Percentiles rank a stretch among this genome's conserved stretches.
These are phyloP conservation scores for Mus pahari DNA, from an alignment of 2,113 vertebrate species.

Conservation along the genomic window DNA sequence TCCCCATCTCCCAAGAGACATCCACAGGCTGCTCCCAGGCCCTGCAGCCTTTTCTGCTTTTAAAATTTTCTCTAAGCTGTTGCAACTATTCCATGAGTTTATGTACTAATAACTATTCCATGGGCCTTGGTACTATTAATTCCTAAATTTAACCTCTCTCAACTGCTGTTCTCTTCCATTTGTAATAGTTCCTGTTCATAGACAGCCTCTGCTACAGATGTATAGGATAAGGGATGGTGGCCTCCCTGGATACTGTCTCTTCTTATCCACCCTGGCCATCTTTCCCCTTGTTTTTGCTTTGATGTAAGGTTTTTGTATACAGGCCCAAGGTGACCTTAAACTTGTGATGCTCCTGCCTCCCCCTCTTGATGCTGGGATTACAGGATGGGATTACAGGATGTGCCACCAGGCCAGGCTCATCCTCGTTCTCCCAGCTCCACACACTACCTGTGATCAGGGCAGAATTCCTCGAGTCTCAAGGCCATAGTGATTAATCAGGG, in stretches of 20 bases:
- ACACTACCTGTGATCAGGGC: not conserved
- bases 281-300: not conserved
- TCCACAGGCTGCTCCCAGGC: slow-evolving; percentile 53
- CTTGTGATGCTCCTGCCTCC: not conserved
- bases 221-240: not conserved
- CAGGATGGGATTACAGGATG: not conserved
- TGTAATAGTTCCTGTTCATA: not conserved
- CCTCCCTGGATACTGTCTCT: not conserved
- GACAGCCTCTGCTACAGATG: too few relatives aligned
- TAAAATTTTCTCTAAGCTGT: slow-evolving; percentile 44
- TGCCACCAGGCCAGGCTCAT: not conserved
- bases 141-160: slow-evolving; percentile 51
- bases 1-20: slow-evolving; percentile 50
- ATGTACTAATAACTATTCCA: not conserved
- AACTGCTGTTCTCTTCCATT: not conserved
- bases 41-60: slow-evolving; percentile 59
- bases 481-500: accelerated
- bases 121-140: slow-evolving; percentile 11
- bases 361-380: not conserved
- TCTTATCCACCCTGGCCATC: not conserved
- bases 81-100: slow-evolving; percentile 22
- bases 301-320: not conserved
- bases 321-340: not conserved
- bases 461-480: not conserved
- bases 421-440: not conserved